Percentiles rank a stretch among this genome's conserved stretches.
These are phyloP conservation scores for Caenorhabditis auriculariae DNA, from an alignment of 2,888 invertebrate genomes.

Conservation along the genomic window DNA sequence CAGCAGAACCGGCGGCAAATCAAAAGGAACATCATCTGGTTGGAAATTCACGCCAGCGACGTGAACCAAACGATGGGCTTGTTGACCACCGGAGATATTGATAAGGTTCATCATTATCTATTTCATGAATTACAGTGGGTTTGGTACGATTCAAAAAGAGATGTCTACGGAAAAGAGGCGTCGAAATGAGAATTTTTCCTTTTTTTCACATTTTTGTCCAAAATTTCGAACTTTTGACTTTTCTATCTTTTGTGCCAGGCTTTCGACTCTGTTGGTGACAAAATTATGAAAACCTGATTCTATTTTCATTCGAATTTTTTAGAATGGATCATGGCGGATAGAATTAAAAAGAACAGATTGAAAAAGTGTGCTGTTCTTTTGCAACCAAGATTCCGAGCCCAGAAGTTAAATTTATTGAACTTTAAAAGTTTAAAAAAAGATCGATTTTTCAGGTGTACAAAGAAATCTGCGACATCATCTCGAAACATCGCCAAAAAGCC, in stretches of 20 bases:
- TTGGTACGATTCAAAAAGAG: no score
- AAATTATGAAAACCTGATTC: no score
- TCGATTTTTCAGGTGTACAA: constrained; percentile 50
- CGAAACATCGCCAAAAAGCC: constrained; percentile 58
- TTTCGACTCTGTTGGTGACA: no score
- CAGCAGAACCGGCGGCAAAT: constrained; percentile 22
- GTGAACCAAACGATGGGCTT: constrained; percentile 30
- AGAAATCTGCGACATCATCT: constrained; percentile 55
- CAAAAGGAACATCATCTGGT: constrained; percentile 33
- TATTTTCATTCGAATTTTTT: no score
- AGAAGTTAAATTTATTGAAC: not conserved
- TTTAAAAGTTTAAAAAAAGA: no score
- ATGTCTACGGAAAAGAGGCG: no score
- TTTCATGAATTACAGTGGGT: not conserved
- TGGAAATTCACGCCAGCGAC: constrained; percentile 33
- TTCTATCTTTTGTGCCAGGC: no score
- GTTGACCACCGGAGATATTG: constrained; percentile 28
- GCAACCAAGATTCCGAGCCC: not conserved
- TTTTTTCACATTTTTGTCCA: no score
- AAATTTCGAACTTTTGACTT: no score
- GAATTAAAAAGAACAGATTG: no score
- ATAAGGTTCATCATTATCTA: constrained; percentile 10
- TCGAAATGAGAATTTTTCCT: no score
- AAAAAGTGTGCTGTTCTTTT: not conserved
- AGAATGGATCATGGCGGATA: no score